Evolutionary conservation across 2,888 invertebrate genomes (phyloP), one percentile per base, ranked within the genome.

Genomic region (Dione juno): DNA sequence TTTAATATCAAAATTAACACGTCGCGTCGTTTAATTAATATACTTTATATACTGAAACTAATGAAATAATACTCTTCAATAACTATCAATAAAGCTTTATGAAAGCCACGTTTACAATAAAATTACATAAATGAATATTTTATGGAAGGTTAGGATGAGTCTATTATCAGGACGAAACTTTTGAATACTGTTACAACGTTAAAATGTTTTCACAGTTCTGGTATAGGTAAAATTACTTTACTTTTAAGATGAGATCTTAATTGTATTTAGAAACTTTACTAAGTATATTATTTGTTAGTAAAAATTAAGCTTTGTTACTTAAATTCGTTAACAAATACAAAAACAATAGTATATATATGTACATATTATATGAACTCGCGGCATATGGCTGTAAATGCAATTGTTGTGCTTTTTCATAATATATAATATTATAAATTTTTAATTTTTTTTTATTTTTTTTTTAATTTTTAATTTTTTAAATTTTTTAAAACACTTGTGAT

Each of bases 181-280:
- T 41, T 10, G 43, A 59, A 59, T 14, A 43, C 59, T n/a, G 59
- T 59, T 59, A 59, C n/a, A 10, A 21, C 43, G 21, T 59, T n/a
- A 61, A 45, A 28, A 61, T n/a, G 43, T 21, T 61, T 61, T 45
- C n/a, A 21, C 41, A n/a, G 59, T 43, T n/a, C n/a, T 43, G 14
- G 9, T 41, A 45, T 43, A 28, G 5, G 43, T 59, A n/a, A 43
- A 43, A n/a, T 59, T 59, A 43, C 43, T 59, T 21, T 21, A 43
- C n/a, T 43, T 43, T 59, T n/a, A 28, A 61, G 59, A 61, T 43
- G 43, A 61, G 59, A 61, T 61, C 43, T 61, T 61, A 61, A 61
- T 61, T 45, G 43, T 61, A 28, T 61, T 61, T 43, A 1, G 43
- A 45, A 61, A 45, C n/a, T n/a, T n/a, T n/a, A n/a, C n/a, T n/a